Evolutionary conservation across 2,888 invertebrate genomes (phyloP).

Genomic region (Dolichopus griseipennis): DNA sequence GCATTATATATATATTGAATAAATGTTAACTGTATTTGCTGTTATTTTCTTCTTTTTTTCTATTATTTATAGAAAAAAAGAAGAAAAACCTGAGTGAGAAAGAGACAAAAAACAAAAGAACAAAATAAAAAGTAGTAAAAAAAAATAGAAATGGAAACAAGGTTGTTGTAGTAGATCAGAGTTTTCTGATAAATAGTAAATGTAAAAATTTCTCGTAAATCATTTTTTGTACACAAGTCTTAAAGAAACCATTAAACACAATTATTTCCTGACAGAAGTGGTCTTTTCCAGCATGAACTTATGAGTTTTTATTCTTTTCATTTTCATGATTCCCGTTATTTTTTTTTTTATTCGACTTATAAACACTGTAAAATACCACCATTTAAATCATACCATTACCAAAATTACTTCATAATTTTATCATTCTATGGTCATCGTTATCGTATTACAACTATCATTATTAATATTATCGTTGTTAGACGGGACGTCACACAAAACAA

Average conservation of each 20-base stretch:
- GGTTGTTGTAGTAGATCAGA: not conserved
- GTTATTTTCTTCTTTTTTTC: not conserved
- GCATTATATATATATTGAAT: too few relatives aligned
- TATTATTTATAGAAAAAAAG: not conserved
- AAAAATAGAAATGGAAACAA: not conserved
- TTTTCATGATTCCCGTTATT: not conserved
- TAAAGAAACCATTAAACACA: slow-evolving; percentile 6
- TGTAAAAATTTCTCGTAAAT: not conserved
- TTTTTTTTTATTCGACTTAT: not conserved
- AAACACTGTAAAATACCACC: too few relatives aligned
- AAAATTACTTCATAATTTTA: not conserved
- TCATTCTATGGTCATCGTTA: not conserved
- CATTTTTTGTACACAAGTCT: not conserved
- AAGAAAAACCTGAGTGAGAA: too few relatives aligned
- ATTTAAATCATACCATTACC: not conserved
- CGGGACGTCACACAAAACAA: too few relatives aligned
- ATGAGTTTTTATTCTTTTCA: not conserved
- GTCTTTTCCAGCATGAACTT: slow-evolving; percentile 2
- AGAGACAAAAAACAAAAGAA: not conserved
- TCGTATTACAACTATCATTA: not conserved
- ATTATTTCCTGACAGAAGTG: slow-evolving; percentile 3
- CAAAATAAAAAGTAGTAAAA: not conserved
- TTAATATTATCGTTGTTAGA: too few relatives aligned
- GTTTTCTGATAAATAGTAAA: not conserved
- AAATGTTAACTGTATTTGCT: not conserved